Evolutionary conservation across 2,888 invertebrate species (phyloP), one percentile per base, ranked within the genome.

Genomic region (Colostygia pectinataria): DNA sequence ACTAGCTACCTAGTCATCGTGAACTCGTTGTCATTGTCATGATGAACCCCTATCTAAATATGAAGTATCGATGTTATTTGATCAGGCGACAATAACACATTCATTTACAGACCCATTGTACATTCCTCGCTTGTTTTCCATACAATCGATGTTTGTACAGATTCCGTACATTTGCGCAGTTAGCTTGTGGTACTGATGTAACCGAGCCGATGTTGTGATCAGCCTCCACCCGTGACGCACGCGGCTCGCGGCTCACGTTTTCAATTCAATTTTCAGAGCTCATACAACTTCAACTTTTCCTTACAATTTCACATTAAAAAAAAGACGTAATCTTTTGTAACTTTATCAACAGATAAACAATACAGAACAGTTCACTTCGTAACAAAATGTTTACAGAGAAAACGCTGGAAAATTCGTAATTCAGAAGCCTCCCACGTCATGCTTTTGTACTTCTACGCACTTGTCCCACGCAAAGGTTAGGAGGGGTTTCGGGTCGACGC

Each of bases 111-210:
- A 66, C 60, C 67, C 73, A 73, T 73, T 74, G 68, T 73, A 77
- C 71, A 78, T 71, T 71, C 73, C 72, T 63, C 66, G 69, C 63
- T 70, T 80, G 75, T 80, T 80, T 75, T 80, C 66, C 59, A 55
- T 59, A 71, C 63, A 72, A 78, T 74, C 71, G 69, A 73, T 85
- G 74, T 86, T 89, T 86, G 72, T 74, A 78, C 82, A 86, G 82
- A 80, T 83, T 80, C 66, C 59, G 60, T 66, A 72, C 67, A 72
- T 77, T 79, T 87, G 83, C 90, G 86, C 83, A 85, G 81, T 83
- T 75, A 71, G 63, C 58, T 69, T 60, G 71, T 63, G 58, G 28
- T 60, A 37, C 67, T 83, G 76, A 80, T 81, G 81, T 80, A 83
- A 85, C 77, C 70, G 54, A 44, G 36, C 27, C 40, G 39, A 45